phyloP scores from a whole-genome alignment of 2,113 vertebrate genomes.

The Menura novaehollandiae region DNA sequence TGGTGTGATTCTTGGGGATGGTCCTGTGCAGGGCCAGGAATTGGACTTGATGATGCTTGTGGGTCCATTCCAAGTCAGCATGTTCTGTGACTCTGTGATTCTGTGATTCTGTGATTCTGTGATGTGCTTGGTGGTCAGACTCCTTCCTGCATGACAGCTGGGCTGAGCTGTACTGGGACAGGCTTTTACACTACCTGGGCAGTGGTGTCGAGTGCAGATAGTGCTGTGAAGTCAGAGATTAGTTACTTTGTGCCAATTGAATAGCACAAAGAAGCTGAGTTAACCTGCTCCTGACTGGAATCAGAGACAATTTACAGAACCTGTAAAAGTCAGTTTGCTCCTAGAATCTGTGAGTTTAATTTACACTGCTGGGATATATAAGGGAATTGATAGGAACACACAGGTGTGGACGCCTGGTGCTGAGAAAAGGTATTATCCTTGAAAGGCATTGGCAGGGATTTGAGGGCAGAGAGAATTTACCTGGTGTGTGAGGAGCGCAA shows the following conservation, averaged over 20 bases:
- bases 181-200: not conserved
- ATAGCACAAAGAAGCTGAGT: not conserved
- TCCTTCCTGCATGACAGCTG: not conserved
- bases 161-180: not conserved
- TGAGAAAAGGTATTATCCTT: not conserved
- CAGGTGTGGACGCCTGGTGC: not conserved
- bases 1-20: not conserved
- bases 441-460: not conserved
- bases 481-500: rapidly evolving
- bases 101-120: not conserved
- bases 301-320: not conserved
- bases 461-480: not conserved
- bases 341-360: not conserved
- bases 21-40: not conserved
- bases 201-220: not conserved
- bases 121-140: not conserved
- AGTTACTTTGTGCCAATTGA: not conserved
- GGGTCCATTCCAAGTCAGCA: not conserved
- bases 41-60: not conserved
- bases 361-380: not conserved
- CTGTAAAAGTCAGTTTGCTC: not conserved
- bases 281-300: not conserved
- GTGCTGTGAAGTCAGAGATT: not conserved
- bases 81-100: not conserved
- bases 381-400: not conserved